These are phyloP conservation scores for Bathybates hornii DNA, from an alignment of 2,113 vertebrate species.

Conservation along the genomic window DNA sequence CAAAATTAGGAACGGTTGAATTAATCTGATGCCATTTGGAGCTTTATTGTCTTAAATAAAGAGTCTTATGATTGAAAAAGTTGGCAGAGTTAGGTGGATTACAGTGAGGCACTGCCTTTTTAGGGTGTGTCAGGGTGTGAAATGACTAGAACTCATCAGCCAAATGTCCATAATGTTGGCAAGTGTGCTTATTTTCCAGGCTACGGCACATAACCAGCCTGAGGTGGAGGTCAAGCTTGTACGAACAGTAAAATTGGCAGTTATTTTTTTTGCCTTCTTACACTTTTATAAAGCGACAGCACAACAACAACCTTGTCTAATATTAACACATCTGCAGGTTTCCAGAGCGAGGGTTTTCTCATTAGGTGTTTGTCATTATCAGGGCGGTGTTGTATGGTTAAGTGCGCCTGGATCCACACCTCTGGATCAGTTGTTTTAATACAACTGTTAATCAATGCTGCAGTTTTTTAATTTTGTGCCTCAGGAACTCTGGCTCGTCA, in stretches of 20 bases:
- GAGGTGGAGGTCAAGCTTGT: not conserved
- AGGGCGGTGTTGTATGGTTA: not conserved
- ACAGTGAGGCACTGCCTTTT: not conserved
- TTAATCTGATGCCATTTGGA: not conserved
- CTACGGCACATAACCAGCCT: not conserved
- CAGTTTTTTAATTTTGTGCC: slow-evolving; percentile 25
- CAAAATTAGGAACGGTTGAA: not conserved
- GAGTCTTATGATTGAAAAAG: not conserved
- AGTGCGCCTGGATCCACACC: not conserved
- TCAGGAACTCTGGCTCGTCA: not conserved
- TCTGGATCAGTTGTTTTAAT: not conserved
- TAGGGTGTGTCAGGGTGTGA: not conserved
- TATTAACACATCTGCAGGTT: not conserved
- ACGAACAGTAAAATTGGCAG: not conserved
- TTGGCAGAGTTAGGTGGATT: not conserved
- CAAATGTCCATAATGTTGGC: not conserved
- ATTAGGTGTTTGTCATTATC: not conserved
- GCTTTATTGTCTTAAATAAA: not conserved
- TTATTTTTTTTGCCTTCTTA: not conserved
- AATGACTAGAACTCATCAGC: not conserved
- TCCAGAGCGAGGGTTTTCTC: not conserved
- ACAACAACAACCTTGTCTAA: not conserved
- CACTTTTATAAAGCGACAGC: not conserved
- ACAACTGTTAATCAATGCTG: not conserved
- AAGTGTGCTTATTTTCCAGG: not conserved